Conservation (phyloP, 1,140 invertebrate genomes). For the Lucilia sericata region DNA sequence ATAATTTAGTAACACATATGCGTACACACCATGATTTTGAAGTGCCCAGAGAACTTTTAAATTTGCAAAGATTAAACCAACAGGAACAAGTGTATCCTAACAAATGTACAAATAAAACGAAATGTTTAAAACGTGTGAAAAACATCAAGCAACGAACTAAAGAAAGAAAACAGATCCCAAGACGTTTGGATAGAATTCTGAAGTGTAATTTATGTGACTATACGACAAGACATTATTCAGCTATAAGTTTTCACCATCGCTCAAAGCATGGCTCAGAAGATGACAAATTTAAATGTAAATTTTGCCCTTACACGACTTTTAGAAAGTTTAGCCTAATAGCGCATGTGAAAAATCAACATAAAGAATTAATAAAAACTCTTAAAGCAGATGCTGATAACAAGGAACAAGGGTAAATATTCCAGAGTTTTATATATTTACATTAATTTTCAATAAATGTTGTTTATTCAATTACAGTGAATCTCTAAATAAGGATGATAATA, state of each 20-base stretch:
- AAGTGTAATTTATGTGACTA: not conserved
- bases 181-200: not conserved
- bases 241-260: not conserved
- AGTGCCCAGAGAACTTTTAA: not conserved
- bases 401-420: not conserved
- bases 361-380: not conserved
- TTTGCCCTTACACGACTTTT: not conserved
- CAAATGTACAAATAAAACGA: not conserved
- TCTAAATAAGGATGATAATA: not conserved
- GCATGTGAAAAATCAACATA: not conserved
- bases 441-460: not conserved
- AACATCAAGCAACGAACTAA: not conserved
- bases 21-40: not conserved
- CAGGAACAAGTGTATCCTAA: not conserved
- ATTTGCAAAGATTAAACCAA: not conserved
- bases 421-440: not conserved
- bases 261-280: not conserved
- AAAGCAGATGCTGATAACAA: not conserved
- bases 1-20: not conserved
- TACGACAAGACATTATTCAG: not conserved
- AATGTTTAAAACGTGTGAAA: not conserved
- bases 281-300: slow-evolving; percentile 27
- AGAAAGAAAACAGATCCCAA: not conserved
- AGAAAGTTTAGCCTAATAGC: not conserved
- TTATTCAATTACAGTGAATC: not conserved